Evolutionary conservation across 2,888 invertebrate species (phyloP), one percentile per base, ranked within the genome.

Genomic region (Pachydiplax longipennis): DNA sequence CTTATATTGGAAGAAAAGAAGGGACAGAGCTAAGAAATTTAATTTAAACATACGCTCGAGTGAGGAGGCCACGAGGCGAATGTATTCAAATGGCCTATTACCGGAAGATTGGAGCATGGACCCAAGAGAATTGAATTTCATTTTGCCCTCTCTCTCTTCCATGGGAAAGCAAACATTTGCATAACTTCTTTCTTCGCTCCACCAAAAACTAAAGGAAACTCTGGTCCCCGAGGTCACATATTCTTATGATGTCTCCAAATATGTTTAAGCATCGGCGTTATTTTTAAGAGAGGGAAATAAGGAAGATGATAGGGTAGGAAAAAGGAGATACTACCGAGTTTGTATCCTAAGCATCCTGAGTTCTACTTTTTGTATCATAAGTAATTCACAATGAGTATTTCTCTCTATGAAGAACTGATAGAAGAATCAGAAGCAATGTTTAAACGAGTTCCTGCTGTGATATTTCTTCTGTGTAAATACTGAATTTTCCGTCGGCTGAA

Each of bases 121-220:
- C 83, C 83, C 83, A n/a, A 4, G 83, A 18, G 83, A 83, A 83
- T 83, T 58, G 83, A 83, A 58, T 83, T 83, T 58, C 83, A 83
- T 83, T 83, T 53, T 0, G 22, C 35, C 8, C 35, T 31, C 35
- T 37, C 65, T 65, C 58, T 22, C 58, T 87, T 58, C 61, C 35
- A 37, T 37, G 87, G 61, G 61, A 65, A 65, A 8, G 87, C 61
- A 87, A 65, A 83, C 58, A 83, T 83, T 83, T 83, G 58, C 83
- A 83, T 83, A 83, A 83, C 83, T 58, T 58, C 83, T 83, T 83
- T 58, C n/a, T 73, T 73, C 73, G 25, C 31, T 73, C 25, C 12
- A 31, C 18, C 53, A 31, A 73, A 73, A 73, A 73, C 31, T 25
- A 73, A 73, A 31, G 73, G 31, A 25, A 73, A 73, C 73, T 73